A percentile compares a stretch with the other conserved stretches of the same genome.
Evolutionary conservation across 2,888 invertebrate species (phyloP).

Genomic region (Acanthosoma haemorrhoidale): DNA sequence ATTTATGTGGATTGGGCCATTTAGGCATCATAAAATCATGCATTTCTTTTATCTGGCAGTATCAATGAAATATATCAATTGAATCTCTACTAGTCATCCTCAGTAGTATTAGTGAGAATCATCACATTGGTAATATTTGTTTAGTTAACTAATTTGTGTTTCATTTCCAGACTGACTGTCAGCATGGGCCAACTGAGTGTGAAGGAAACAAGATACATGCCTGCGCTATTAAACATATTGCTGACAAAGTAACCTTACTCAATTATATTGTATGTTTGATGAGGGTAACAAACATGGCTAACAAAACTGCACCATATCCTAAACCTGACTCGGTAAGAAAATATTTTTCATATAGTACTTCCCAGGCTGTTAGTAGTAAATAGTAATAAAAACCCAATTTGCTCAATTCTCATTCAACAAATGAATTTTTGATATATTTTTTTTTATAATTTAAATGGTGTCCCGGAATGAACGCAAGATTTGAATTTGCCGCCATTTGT

Average conservation of each 20-base stretch:
- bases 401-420: background rate
- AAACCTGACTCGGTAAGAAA: background rate
- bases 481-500: no score
- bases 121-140: background rate
- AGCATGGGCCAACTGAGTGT: slow-evolving; percentile 45
- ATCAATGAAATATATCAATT: no score
- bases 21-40: no score
- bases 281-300: background rate
- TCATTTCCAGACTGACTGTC: slow-evolving; percentile 40
- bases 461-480: no score
- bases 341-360: background rate
- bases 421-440: background rate
- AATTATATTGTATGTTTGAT: slow-evolving; percentile 44
- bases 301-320: background rate
- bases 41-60: no score
- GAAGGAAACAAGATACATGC: slow-evolving; percentile 44
- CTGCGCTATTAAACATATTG: slow-evolving; percentile 42
- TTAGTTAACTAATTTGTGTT: background rate
- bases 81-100: no score
- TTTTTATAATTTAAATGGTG: no score
- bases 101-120: background rate
- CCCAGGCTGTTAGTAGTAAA: no score
- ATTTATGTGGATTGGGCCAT: no score
- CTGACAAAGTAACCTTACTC: slow-evolving; percentile 36
- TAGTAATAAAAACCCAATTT: no score